Conservation (phyloP, 2,797 vertebrate species). For the Falco biarmicus region DNA sequence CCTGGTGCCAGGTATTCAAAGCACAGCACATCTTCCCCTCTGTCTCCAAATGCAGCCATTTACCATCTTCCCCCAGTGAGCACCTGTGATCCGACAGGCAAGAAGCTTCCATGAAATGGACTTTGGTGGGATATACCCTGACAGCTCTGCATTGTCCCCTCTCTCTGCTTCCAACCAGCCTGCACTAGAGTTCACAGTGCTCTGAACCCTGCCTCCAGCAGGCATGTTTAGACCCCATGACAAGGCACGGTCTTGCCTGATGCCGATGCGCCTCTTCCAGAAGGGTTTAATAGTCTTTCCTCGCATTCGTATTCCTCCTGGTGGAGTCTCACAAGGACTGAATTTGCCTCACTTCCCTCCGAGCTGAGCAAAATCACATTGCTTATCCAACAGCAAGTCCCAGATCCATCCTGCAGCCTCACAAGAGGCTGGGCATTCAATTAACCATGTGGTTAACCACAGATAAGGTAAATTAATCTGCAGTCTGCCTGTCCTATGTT, state of each 20-base stretch:
- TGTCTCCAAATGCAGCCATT: background rate
- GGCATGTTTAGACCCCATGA: background rate
- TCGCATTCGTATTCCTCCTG: background rate
- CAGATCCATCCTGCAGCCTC: background rate
- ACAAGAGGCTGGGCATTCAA: background rate
- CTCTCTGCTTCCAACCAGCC: background rate
- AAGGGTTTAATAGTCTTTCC: background rate
- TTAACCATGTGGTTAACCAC: background rate
- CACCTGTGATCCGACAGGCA: background rate
- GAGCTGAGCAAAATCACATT: rapidly evolving
- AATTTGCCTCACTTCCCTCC: background rate
- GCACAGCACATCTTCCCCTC: background rate
- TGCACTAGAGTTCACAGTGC: background rate
- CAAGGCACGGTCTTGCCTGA: background rate
- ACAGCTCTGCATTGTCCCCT: background rate
- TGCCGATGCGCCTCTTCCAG: background rate
- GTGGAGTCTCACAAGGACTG: background rate
- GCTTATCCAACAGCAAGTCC: background rate
- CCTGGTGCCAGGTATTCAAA: background rate
- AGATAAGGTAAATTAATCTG: background rate
- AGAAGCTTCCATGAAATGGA: background rate
- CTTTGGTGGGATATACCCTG: background rate
- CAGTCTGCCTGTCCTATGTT: background rate
- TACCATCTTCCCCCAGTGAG: background rate
- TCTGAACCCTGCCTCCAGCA: background rate